phyloP scores from a whole-genome alignment of 2,888 invertebrate species.

The Baccha elongata region DNA sequence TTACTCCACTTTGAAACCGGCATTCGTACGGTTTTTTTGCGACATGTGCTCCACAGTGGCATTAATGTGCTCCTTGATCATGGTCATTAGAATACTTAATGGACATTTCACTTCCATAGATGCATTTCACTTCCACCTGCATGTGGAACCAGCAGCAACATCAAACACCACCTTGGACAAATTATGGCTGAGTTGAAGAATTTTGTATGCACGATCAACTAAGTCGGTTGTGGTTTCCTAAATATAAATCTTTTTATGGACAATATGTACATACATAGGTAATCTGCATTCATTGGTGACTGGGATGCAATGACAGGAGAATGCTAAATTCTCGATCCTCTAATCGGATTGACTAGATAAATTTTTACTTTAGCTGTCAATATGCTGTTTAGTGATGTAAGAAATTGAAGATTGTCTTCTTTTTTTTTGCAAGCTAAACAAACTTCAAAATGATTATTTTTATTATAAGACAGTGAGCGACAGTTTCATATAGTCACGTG shows the following conservation, averaged over 20 bases:
- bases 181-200: conserved; percentile 36
- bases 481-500: neutral
- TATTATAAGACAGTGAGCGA: conserved; percentile 23
- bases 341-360: conserved; percentile 66
- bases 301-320: conserved; percentile 63
- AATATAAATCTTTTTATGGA: conserved; percentile 68
- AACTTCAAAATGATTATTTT: conserved; percentile 32
- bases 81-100: conserved; percentile 59
- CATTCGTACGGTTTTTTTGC: conserved; percentile 21
- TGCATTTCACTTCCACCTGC: conserved; percentile 73
- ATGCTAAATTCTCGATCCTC: conserved; percentile 53
- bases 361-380: conserved; percentile 62
- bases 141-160: conserved; percentile 31
- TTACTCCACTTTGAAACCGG: conserved; percentile 28
- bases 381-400: conserved; percentile 50
- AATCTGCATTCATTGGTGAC: conserved; percentile 19
- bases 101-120: conserved; percentile 62
- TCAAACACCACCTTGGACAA: conserved; percentile 3
- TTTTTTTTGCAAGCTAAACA: conserved; percentile 36
- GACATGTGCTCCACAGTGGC: conserved; percentile 41
- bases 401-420: conserved; percentile 47
- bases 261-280: conserved; percentile 59
- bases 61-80: conserved; percentile 69
- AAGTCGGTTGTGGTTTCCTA: conserved; percentile 40
- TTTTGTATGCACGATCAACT: conserved; percentile 36